A percentile compares a stretch with the other conserved stretches of the same genome.
Conservation (phyloP, 1,140 invertebrate genomes). For the Fopius arisanus region DNA sequence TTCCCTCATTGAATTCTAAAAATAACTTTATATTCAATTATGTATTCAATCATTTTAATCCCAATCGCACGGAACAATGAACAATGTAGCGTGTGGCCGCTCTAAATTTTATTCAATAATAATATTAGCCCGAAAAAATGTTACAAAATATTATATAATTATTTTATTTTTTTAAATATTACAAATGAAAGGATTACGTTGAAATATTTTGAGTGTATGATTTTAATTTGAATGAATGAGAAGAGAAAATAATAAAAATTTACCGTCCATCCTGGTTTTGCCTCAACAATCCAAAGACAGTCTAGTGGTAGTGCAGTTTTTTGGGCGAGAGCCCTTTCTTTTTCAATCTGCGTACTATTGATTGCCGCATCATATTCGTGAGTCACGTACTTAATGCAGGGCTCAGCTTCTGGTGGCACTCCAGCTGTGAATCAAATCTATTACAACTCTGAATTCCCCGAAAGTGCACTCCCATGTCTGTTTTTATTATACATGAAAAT, state of each 20-base stretch:
- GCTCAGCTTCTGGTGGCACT: conserved; percentile 63
- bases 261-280: conserved; percentile 75
- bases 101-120: no score
- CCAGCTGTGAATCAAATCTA: conserved; percentile 51
- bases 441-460: conserved; percentile 39
- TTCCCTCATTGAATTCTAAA: not conserved
- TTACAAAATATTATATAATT: no score
- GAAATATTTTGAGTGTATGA: no score
- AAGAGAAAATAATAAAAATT: conserved; percentile 25
- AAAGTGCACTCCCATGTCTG: conserved; percentile 1
- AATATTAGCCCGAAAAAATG: no score
- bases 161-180: no score
- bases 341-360: conserved; percentile 65
- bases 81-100: no score
- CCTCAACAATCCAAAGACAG: conserved; percentile 82
- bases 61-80: no score
- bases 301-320: conserved; percentile 72
- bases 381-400: conserved; percentile 64
- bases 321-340: conserved; percentile 63
- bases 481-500: conserved; percentile 12
- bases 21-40: no score
- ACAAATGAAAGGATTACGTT: no score
- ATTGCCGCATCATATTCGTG: conserved; percentile 66
- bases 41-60: not conserved
- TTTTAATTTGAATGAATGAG: no score